Evolutionary conservation across 2,888 invertebrate species (phyloP), one percentile per base, ranked within the genome.

Genomic region (Cryptocephalus primarius): DNA sequence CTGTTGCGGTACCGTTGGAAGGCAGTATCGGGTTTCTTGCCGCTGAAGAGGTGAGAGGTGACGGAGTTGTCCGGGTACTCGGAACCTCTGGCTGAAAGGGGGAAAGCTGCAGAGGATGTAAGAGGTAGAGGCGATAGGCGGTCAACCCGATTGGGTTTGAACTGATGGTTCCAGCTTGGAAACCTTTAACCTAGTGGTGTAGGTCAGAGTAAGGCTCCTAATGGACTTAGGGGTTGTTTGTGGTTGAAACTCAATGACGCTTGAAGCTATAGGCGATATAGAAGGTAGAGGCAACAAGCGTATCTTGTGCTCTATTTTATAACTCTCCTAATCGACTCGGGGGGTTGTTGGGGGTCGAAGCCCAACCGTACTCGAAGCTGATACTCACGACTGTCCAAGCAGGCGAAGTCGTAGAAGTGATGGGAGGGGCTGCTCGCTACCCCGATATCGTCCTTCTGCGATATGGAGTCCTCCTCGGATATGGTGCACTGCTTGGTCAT

Each of bases 381-480:
- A 57, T 50, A 82, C 88, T 85, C 75, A 90, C 90, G 88, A 72
- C 88, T 89, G 67, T 90, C 89, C 59, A 91, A 73, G 66, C 91
- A 91, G 48, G 90, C 87, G 48, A 91, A 80, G 70, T 91, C 90
- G 64, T 88, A 91, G 66, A 90, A 87, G 65, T 89, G 85, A 69
- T 89, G 88, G 9, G 86, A 86, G 3, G 86, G 85, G 58, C 88
- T 88, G 58, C 83, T 87, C 66, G 88, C 88, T 33, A 85, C 82
- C 42, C 88, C 85, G 57, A 91, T 82, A 64, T 90, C 89, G 65
- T 90, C 88, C 63, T 88, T 88, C 66, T 89, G 88, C 0, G 89
- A 90, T 38, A 88, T 82, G 0, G 90, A 90, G 65, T 92, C 91
- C 70, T 92, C 92, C 69, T 91, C 91, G 1, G 89, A 90, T 39